A percentile compares a stretch with the other conserved stretches of the same genome.
phyloP scores from a whole-genome alignment of 2,888 invertebrate genomes.

The Drosophila nigritarsus region DNA sequence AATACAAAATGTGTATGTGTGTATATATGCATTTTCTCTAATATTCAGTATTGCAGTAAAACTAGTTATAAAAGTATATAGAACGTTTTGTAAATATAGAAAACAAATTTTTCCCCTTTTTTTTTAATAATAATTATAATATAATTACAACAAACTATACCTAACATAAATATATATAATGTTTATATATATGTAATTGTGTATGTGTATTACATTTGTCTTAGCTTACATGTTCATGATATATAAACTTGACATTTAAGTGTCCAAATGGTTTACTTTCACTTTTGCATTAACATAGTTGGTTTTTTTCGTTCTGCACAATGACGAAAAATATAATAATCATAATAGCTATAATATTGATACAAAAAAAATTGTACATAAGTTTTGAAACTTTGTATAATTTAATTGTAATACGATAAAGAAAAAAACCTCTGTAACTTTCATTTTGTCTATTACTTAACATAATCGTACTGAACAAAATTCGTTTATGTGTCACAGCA shows the following conservation, averaged over 20 bases:
- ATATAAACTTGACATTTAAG: constrained; percentile 32
- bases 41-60: constrained; percentile 22
- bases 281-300: constrained; percentile 20
- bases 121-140: constrained; percentile 36
- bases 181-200: constrained; percentile 22
- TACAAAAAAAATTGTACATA: constrained; percentile 5
- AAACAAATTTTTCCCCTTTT: constrained; percentile 36
- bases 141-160: constrained; percentile 59
- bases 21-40: constrained; percentile 15
- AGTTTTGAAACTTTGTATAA: constrained; percentile 17
- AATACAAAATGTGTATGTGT: constrained; percentile 32
- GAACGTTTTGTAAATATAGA: constrained; percentile 36
- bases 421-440: constrained; percentile 11
- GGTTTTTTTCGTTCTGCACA: constrained; percentile 21
- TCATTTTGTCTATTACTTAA: constrained; percentile 32
- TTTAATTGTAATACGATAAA: constrained; percentile 26
- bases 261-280: background rate
- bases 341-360: constrained; percentile 9
- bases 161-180: constrained; percentile 49
- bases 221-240: constrained; percentile 46
- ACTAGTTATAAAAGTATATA: constrained; percentile 25
- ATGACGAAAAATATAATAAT: constrained; percentile 5
- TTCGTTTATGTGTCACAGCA: constrained; percentile 86
- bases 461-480: constrained; percentile 76
- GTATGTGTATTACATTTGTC: constrained; percentile 27